Conservation (phyloP, 2,113 vertebrate genomes). For the Myotis lucifugus region DNA sequence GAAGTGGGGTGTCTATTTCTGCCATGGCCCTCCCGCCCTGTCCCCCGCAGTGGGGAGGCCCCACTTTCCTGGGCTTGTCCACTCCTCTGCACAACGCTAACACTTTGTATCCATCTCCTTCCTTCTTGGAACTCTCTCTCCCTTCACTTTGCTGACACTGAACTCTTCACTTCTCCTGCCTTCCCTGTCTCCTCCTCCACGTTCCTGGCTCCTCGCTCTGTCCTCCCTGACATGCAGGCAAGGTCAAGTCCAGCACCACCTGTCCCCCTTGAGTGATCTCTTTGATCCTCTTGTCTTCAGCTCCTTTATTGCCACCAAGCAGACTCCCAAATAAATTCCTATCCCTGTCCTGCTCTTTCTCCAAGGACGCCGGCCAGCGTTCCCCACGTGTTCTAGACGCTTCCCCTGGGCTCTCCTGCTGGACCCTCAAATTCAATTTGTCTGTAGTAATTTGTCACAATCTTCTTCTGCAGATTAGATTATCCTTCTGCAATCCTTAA, state of each 20-base stretch:
- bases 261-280: neutral
- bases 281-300: neutral
- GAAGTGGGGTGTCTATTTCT: neutral
- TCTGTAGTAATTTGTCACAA: conserved; percentile 61
- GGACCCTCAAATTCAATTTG: conserved; percentile 70
- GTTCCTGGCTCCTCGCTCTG: neutral
- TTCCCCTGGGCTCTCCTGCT: conserved; percentile 23
- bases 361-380: neutral
- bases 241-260: no score
- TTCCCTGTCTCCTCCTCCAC: neutral
- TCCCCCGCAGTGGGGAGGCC: rapidly evolving
- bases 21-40: rapidly evolving
- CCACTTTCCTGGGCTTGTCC: neutral
- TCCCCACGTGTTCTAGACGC: neutral
- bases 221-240: neutral
- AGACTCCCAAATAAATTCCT: neutral
- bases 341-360: neutral
- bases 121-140: neutral
- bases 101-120: neutral
- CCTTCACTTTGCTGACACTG: neutral
- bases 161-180: neutral
- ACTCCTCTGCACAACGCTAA: neutral
- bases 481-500: conserved; percentile 17
- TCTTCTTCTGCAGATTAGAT: conserved; percentile 61
- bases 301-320: neutral